These are phyloP conservation scores for Pithys albifrons DNA, from an alignment of 2,113 vertebrate species.

Conservation along the genomic window DNA sequence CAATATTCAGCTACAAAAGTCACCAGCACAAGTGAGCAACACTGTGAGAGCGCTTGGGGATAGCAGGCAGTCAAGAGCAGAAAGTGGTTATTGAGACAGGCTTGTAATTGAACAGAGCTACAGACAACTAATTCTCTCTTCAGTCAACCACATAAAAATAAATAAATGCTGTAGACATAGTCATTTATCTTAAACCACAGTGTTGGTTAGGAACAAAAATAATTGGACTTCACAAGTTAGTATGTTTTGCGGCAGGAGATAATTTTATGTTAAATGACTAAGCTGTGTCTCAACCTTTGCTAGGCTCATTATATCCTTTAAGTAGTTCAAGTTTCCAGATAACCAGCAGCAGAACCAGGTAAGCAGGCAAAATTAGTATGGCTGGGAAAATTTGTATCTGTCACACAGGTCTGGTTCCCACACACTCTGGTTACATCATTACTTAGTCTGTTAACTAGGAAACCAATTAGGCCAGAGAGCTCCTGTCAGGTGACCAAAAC, in stretches of 20 bases:
- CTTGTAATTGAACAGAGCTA: background rate
- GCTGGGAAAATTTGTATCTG: slow-evolving; percentile 95
- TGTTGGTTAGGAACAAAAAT: slow-evolving; percentile 26
- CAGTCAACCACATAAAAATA: background rate
- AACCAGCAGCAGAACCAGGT: slow-evolving; percentile 86
- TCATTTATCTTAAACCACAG: background rate
- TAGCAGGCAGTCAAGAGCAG: background rate
- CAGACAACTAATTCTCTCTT: background rate
- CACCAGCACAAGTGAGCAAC: background rate
- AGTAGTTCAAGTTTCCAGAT: slow-evolving; percentile 91
- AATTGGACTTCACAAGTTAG: slow-evolving; percentile 42
- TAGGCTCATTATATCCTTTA: slow-evolving; percentile 74
- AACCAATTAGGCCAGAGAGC: slow-evolving; percentile 84
- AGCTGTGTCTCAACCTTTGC: slow-evolving; percentile 64
- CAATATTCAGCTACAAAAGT: slow-evolving; percentile 28
- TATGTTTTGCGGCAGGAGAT: slow-evolving; percentile 32
- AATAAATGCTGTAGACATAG: background rate
- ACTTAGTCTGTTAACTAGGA: slow-evolving; percentile 84
- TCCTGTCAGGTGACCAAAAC: slow-evolving; percentile 91
- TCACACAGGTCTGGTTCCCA: slow-evolving; percentile 95
- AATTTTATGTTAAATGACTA: slow-evolving; percentile 63
- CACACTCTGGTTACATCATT: slow-evolving; percentile 99
- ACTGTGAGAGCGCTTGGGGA: background rate
- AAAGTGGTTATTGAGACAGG: background rate
- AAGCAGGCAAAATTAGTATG: slow-evolving; percentile 86